Conservation (phyloP, 2,113 vertebrate species). For the Dinomys branickii region DNA sequence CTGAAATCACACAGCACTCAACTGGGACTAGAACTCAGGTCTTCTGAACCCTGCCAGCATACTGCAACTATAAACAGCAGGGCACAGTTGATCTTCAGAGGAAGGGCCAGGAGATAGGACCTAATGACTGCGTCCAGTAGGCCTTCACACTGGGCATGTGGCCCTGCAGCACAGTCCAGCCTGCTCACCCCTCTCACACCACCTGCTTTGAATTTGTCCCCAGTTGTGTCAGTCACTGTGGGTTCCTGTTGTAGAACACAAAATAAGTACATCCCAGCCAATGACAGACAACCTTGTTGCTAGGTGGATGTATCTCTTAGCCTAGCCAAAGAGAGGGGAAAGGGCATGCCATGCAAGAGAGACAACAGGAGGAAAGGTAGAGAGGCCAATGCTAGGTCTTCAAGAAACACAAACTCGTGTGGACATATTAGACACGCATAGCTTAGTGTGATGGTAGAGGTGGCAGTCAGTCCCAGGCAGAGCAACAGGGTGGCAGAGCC, state of each 20-base stretch:
- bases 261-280: constrained; percentile 8
- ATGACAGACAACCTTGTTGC: not conserved
- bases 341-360: not conserved
- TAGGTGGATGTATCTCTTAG: not conserved
- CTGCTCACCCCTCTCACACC: not conserved
- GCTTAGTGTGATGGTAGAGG: not conserved
- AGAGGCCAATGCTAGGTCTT: not conserved
- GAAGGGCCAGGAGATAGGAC: not conserved
- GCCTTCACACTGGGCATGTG: not conserved
- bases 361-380: not conserved
- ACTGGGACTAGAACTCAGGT: not conserved
- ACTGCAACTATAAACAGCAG: not conserved
- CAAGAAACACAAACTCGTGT: not conserved
- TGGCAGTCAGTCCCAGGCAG: not conserved
- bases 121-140: not conserved
- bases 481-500: not conserved
- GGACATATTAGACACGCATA: not conserved
- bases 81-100: not conserved
- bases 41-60: not conserved
- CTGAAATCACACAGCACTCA: not conserved
- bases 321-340: not conserved
- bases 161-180: not conserved
- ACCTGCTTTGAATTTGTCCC: not conserved
- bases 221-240: not conserved
- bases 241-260: not conserved